Conservation (phyloP, 1,140 invertebrate genomes). For the Meloidogyne floridensis region DNA sequence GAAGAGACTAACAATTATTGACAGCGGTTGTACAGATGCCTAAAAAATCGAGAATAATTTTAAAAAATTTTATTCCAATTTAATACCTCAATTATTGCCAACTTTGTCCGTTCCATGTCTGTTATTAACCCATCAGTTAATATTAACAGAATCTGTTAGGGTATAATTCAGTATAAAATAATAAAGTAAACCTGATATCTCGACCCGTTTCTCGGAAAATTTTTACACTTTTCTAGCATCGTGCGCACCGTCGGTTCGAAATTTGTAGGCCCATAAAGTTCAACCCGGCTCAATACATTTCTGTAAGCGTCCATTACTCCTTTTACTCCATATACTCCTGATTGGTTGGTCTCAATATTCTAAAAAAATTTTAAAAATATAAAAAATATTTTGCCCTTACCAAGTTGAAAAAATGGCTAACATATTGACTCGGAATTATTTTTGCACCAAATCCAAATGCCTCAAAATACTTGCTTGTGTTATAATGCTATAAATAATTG, state of each 20-base stretch:
- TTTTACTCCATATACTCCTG: slow-evolving; percentile 69
- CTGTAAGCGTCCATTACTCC: slow-evolving; percentile 66
- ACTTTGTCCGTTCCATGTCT: slow-evolving; percentile 73
- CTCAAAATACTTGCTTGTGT: slow-evolving; percentile 60
- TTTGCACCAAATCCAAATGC: slow-evolving; percentile 58
- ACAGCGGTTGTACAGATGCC: slow-evolving; percentile 40
- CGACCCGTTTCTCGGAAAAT: slow-evolving; percentile 67
- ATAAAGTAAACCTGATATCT: slow-evolving; percentile 61
- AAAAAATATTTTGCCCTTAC: slow-evolving; percentile 24
- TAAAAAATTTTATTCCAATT: background rate
- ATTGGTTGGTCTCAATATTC: slow-evolving; percentile 70
- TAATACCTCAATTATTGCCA: slow-evolving; percentile 68
- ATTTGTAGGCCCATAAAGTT: slow-evolving; percentile 74
- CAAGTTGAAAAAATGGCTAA: slow-evolving; percentile 49
- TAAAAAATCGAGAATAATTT: background rate
- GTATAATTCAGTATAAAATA: background rate
- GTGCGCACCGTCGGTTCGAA: slow-evolving; percentile 73
- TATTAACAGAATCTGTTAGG: slow-evolving; percentile 70
- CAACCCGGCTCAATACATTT: slow-evolving; percentile 68
- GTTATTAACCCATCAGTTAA: slow-evolving; percentile 75
- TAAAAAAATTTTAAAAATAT: slow-evolving; percentile 41
- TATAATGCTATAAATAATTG: slow-evolving; percentile 74
- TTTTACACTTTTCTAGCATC: slow-evolving; percentile 66
- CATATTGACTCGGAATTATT: slow-evolving; percentile 34
- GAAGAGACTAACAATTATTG: slow-evolving; percentile 22